phyloP scores from a whole-genome alignment of 2,797 vertebrate genomes.

The Chaetophractus vellerosus region DNA sequence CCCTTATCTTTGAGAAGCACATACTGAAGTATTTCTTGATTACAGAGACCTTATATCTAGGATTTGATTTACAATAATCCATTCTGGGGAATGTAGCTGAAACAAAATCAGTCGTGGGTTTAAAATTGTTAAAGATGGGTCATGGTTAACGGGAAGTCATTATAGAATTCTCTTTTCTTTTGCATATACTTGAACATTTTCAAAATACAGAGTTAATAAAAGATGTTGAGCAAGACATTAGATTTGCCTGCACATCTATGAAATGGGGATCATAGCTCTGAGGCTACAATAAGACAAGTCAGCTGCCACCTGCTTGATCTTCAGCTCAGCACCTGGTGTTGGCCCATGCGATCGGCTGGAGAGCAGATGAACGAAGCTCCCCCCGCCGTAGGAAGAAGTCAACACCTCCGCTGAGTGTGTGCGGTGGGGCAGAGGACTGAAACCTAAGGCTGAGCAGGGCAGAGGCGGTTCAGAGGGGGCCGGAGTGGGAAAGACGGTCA shows the following conservation, averaged over 20 bases:
- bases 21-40: background rate
- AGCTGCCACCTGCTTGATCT: fast-evolving
- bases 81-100: background rate
- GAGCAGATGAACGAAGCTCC: background rate
- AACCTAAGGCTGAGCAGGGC: background rate
- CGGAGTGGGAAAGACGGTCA: too few relatives aligned
- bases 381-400: background rate
- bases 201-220: background rate
- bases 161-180: background rate
- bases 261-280: background rate
- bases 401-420: too few relatives aligned
- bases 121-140: background rate
- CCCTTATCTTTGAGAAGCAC: background rate
- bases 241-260: background rate
- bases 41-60: background rate
- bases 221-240: too few relatives aligned
- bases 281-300: background rate
- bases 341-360: fast-evolving
- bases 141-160: background rate
- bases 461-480: background rate
- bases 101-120: fast-evolving
- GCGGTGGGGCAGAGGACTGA: background rate
- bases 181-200: background rate
- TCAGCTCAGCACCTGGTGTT: too few relatives aligned
- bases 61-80: background rate